Evolutionary conservation across 2,113 vertebrate genomes (phyloP), one percentile per base, ranked within the genome.

Genomic region (Paedocypris sp.): DNA sequence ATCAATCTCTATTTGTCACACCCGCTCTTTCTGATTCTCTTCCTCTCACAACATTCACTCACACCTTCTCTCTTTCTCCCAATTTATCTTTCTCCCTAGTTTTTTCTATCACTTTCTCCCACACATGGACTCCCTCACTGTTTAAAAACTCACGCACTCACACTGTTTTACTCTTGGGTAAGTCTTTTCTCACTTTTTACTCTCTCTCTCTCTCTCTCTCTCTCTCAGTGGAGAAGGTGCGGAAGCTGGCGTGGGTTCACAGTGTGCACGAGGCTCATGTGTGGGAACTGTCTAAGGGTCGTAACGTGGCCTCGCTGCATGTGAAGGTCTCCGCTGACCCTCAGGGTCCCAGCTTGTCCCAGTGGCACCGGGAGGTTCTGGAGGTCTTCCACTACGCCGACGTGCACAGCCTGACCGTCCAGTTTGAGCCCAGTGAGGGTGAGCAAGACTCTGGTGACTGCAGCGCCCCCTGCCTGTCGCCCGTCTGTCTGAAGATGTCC

Each of bases 331-430:
- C 22, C 52, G 60, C 71, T n/a, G 77, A 68, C n/a, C 60, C 66
- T 0, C 28, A 29, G 3, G 39, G 41, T 49, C 9, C 53, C 0
- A 73, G 69, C 2, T 80, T 83, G 29, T 43, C 7, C 2, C 5
- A 65, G 0, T 76, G 84, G 62, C 77, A 76, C n/a, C 35, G 26
- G 2, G 73, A 77, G 67, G 80, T 88, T 6, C 77, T 85, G 10
- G 78, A 87, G 46, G 41, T 89, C 71, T 90, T 91, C 72, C 89
- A 90, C 0, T 22, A 62, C 1, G 72, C 76, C 0, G 87, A 86
- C 1, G 67, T 92, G 63, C 89, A 91, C 67, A 87, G 69, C 0
- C 80, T 91, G 64, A 91, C 90, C 62, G 79, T 91, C 19, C 90
- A 92, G 76, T 83, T 83, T 0, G 90, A 92, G 69, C 77, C 72